Evolutionary conservation across 2,113 vertebrate genomes (phyloP).

Genomic region (Psittacara wagleri): DNA sequence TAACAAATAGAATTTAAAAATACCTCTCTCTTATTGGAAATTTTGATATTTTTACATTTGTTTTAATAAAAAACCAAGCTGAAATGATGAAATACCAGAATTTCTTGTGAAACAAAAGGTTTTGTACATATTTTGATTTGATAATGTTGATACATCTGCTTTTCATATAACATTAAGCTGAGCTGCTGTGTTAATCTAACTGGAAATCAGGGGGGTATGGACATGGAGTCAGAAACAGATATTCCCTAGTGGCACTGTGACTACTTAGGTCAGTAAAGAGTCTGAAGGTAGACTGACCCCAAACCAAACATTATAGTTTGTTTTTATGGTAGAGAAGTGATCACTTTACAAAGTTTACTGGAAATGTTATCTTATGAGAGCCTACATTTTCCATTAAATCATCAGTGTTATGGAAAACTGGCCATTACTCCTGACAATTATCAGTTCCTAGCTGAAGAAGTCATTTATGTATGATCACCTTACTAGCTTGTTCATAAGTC

Average conservation of each 20-base stretch:
- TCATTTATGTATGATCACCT: neutral
- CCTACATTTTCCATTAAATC: neutral
- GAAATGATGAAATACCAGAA: neutral
- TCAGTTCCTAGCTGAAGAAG: neutral
- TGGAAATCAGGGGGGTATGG: accelerated
- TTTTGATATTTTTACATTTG: neutral
- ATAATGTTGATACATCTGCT: neutral
- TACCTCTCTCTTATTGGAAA: neutral
- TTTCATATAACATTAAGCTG: neutral
- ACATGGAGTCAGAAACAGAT: neutral
- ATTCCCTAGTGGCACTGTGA: neutral
- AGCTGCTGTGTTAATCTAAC: neutral
- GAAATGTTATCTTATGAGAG: neutral
- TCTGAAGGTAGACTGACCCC: neutral
- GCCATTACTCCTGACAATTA: neutral
- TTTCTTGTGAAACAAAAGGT: neutral
- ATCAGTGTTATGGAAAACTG: neutral
- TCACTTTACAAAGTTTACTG: neutral
- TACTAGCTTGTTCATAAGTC: neutral
- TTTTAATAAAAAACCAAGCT: neutral
- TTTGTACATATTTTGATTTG: neutral
- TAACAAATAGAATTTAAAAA: neutral
- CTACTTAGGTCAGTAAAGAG: neutral
- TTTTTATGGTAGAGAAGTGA: neutral
- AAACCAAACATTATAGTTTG: neutral